Percentiles rank a stretch among this genome's conserved stretches.
phyloP scores from a whole-genome alignment of 2,113 vertebrate species.

The Todiramphus saurophagus region DNA sequence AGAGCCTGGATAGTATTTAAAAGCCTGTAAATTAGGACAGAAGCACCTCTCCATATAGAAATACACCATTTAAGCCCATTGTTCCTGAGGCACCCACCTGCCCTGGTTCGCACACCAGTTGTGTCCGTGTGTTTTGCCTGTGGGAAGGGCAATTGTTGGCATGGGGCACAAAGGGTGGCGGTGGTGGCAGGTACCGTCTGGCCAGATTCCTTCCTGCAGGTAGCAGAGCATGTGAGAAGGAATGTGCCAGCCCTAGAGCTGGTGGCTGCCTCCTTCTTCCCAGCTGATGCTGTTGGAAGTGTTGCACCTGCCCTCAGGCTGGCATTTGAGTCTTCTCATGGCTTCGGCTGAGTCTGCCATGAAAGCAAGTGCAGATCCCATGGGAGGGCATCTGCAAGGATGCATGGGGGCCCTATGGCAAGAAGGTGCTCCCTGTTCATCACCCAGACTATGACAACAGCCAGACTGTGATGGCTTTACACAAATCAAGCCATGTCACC shows the following conservation, averaged over 20 bases:
- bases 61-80: background rate
- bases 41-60: background rate
- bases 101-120: rapidly evolving
- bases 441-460: background rate
- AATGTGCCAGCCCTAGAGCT: background rate
- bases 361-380: background rate
- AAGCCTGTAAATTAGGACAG: background rate
- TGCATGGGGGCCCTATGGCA: background rate
- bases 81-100: background rate
- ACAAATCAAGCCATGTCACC: background rate
- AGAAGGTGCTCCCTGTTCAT: rapidly evolving
- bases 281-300: background rate
- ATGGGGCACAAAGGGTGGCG: background rate
- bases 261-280: background rate
- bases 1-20: background rate
- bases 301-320: background rate
- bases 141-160: rapidly evolving
- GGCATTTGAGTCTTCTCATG: background rate
- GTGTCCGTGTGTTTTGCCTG: background rate
- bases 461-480: background rate
- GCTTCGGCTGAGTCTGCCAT: background rate
- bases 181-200: background rate
- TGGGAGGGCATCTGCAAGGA: background rate
- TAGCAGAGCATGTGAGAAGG: background rate
- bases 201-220: background rate